These are phyloP conservation scores for Dromas ardeola DNA, from an alignment of 2,113 vertebrate species.

Conservation along the genomic window DNA sequence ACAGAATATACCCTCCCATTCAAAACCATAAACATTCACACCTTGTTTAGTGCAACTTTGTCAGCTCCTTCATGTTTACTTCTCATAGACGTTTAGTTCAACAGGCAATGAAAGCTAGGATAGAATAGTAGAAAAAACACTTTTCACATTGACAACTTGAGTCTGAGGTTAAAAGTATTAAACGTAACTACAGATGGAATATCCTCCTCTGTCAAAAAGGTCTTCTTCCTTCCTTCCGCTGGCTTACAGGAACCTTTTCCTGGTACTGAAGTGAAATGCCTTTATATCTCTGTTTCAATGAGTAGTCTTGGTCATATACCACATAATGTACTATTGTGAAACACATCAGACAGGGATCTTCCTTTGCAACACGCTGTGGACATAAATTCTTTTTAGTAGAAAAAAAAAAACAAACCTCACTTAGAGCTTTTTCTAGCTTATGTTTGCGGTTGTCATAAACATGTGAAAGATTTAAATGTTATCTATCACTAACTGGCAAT, in stretches of 20 bases:
- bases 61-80: rapidly evolving
- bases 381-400: neutral
- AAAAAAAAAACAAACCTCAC: neutral
- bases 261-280: neutral
- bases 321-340: neutral
- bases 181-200: neutral
- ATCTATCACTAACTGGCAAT: neutral
- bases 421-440: neutral
- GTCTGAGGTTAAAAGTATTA: neutral
- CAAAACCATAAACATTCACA: neutral
- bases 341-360: neutral
- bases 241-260: neutral
- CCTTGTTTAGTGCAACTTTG: neutral
- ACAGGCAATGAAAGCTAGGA: neutral
- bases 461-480: neutral
- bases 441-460: neutral
- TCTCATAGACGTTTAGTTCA: neutral
- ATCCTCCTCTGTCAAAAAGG: neutral
- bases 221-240: rapidly evolving
- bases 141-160: neutral
- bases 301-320: neutral
- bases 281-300: neutral
- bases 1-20: neutral
- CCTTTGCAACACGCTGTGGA: neutral
- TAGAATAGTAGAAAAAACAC: neutral